Evolutionary conservation across 2,113 vertebrate species (phyloP), one percentile per base, ranked within the genome.

Genomic region (Tursiops truncatus): DNA sequence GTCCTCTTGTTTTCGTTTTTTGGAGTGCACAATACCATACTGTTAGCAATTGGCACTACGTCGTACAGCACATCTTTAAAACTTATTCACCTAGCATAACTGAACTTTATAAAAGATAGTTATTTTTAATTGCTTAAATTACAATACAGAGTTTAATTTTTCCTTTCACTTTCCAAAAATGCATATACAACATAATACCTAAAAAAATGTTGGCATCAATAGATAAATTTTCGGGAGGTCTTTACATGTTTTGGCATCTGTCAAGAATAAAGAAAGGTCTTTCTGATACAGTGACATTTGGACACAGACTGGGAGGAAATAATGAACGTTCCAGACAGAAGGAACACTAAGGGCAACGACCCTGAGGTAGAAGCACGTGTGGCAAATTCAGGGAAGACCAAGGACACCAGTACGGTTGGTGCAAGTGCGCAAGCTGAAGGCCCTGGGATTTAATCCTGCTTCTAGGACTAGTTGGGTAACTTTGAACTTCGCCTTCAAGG

Each of bases 81-180:
- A 74, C 9, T 47, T 74, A 47, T 2, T 67, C 31, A 74, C 74
- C 23, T 38, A 81, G 18, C 28, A 8, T 58, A 92, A 87, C 15
- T 71, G 67, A 74, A 76, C 18, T 68, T 76, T 50, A 67, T 31
- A 25, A n/a, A 53, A 23, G 18, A 28, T 2, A 79, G 21, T 15
- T 71, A 83, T 63, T 92, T 97, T 70, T 83, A 86, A 63, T 67
- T 89, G 31, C 36, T 62, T 80, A 91, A 71, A 87, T 18, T 63
- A 41, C 12, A 91, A 31, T 62, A 70, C 17, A 82, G 67, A 58
- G 79, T 62, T 74, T 91, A 60, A 80, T 36, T 79, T 44, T 36
- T 70, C 76, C 68, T 94, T 95, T 92, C 89, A 82, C 94, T 95
- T 93, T 92, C 44, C 41, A 92, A 23, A 94, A 77, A 58, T 58